phyloP scores from a whole-genome alignment of 1,140 invertebrate genomes.

The Sinonovacula constricta region DNA sequence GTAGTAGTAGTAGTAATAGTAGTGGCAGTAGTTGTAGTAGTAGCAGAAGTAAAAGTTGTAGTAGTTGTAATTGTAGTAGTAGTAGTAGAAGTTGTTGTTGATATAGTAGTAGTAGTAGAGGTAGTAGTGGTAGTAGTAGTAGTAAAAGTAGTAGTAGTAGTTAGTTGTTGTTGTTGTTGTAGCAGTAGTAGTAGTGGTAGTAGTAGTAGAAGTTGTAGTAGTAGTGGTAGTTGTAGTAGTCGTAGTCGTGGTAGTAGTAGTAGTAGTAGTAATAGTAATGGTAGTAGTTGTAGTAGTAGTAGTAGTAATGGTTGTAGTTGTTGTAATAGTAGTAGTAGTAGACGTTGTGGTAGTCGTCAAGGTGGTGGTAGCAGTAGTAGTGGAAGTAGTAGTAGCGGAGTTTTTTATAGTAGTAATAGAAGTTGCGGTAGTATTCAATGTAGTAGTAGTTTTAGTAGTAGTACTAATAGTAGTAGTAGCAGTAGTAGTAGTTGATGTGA shows the following conservation, averaged over 20 bases:
- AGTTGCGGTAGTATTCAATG: conserved; percentile 25
- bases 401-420: conserved; percentile 11
- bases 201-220: neutral
- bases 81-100: neutral
- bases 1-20: conserved; percentile 18
- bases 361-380: conserved; percentile 22
- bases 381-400: conserved; percentile 15
- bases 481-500: no score
- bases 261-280: conserved; percentile 23
- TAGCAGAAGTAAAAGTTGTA: no score
- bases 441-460: no score
- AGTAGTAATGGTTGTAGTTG: conserved; percentile 18
- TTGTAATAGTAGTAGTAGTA: conserved; percentile 25
- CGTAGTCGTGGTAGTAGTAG: conserved; percentile 24
- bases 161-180: conserved; percentile 8
- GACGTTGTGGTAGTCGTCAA: conserved; percentile 8
- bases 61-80: neutral
- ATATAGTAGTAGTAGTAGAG: no score
- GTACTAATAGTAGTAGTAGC: no score
- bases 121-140: conserved; percentile 20
- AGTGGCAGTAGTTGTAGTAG: conserved; percentile 9
- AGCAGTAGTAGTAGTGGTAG: conserved; percentile 12
- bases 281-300: conserved; percentile 11
- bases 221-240: conserved; percentile 12
- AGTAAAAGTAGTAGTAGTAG: no score